These are phyloP conservation scores for Epinephelus cyanopodus DNA, from an alignment of 2,113 vertebrate genomes.

Conservation along the genomic window DNA sequence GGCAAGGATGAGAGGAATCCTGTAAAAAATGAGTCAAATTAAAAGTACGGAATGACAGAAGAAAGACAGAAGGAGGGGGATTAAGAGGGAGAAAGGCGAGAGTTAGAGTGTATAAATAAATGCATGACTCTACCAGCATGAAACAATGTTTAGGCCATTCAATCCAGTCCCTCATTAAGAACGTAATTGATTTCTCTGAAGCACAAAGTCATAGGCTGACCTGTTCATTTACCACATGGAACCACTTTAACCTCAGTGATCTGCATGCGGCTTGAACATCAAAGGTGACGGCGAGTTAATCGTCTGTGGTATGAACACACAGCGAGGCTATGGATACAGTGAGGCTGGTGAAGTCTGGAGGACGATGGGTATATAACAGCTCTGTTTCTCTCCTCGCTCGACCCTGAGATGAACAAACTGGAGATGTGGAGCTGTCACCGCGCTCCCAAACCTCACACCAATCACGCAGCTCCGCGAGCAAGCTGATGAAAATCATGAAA, in stretches of 20 bases:
- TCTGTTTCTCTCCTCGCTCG: background rate
- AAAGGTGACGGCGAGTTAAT: constrained; percentile 6
- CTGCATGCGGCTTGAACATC: constrained; percentile 11
- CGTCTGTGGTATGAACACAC: background rate
- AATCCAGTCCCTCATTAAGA: constrained; percentile 38
- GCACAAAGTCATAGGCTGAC: constrained; percentile 45
- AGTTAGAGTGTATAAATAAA: constrained; percentile 28
- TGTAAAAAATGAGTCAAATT: background rate
- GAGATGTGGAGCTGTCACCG: background rate
- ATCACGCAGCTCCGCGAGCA: constrained; percentile 11
- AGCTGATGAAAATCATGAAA: constrained; percentile 25
- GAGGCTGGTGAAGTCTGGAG: background rate
- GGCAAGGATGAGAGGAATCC: background rate
- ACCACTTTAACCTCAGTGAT: constrained; percentile 19
- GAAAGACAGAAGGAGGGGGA: background rate
- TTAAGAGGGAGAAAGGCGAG: background rate
- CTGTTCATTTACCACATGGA: constrained; percentile 41
- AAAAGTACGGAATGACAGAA: background rate
- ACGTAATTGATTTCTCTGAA: constrained; percentile 56
- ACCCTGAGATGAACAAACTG: constrained; percentile 3
- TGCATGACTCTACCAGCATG: constrained; percentile 5
- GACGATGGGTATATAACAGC: background rate
- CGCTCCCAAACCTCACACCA: constrained; percentile 2
- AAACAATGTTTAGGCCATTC: constrained; percentile 28
- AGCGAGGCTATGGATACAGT: background rate